Conservation (phyloP, 2,797 vertebrate genomes). For the Nothura maculosa region DNA sequence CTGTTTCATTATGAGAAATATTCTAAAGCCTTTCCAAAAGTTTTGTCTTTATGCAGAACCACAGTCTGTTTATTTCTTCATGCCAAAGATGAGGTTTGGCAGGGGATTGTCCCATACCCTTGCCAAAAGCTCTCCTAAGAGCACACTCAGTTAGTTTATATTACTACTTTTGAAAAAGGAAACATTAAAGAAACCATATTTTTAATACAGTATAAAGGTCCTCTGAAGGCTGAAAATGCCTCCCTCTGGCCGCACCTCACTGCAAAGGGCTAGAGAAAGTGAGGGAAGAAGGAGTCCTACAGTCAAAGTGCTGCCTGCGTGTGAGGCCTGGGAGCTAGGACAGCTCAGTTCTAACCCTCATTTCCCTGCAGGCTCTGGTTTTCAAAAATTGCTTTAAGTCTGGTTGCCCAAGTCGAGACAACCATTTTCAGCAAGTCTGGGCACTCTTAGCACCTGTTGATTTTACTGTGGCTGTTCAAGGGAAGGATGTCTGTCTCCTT, state of each 20-base stretch:
- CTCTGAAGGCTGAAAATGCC: constrained; percentile 41
- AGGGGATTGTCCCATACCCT: background rate
- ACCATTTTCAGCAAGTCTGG: constrained; percentile 40
- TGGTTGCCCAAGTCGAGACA: constrained; percentile 28
- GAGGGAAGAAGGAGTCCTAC: background rate
- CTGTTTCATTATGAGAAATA: constrained; percentile 66
- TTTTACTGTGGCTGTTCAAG: background rate
- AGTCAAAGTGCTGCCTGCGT: constrained; percentile 32
- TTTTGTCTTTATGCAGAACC: constrained; percentile 67
- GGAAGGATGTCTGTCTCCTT: background rate
- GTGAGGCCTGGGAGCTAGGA: constrained; percentile 40
- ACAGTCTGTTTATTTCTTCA: constrained; percentile 53
- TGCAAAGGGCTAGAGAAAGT: background rate
- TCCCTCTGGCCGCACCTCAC: constrained; percentile 15
- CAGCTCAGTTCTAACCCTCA: background rate
- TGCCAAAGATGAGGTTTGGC: constrained; percentile 66
- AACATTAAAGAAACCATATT: constrained; percentile 53
- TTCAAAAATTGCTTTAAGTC: constrained; percentile 40
- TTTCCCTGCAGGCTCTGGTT: background rate
- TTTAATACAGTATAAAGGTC: constrained; percentile 42
- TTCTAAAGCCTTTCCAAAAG: constrained; percentile 67
- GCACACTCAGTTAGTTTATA: constrained; percentile 73
- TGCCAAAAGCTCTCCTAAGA: constrained; percentile 68
- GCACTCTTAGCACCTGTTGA: constrained; percentile 33
- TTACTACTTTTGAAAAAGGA: constrained; percentile 73